These are phyloP conservation scores for Oikopleura albicans DNA, from an alignment of 23 tunicate species.

Conservation along the genomic window DNA sequence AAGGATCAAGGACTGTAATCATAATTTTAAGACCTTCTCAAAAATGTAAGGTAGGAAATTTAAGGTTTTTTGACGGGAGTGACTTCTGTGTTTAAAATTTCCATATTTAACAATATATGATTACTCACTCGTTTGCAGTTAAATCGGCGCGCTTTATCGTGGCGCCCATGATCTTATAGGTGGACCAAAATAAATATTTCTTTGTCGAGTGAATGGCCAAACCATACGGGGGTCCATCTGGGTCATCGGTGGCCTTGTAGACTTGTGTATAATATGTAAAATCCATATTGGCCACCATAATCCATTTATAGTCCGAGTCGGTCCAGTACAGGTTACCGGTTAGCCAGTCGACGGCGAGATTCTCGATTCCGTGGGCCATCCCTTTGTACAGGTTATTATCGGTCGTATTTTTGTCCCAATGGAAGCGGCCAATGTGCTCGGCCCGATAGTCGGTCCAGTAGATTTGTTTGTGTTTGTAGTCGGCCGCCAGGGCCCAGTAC, in stretches of 20 bases:
- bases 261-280: constrained; percentile 28
- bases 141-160: neutral
- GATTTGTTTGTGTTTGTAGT: constrained; percentile 19
- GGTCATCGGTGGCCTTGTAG: constrained; percentile 29
- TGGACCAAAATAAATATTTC: constrained; percentile 23
- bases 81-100: no score
- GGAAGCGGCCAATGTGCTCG: neutral
- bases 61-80: no score
- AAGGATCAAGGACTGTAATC: no score
- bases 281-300: constrained; percentile 42
- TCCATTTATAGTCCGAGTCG: constrained; percentile 55
- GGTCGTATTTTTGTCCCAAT: neutral
- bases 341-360: constrained; percentile 49
- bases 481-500: constrained; percentile 62
- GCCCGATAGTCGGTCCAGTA: constrained; percentile 12
- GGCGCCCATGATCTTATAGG: constrained; percentile 11
- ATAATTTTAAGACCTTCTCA: no score
- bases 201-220: constrained; percentile 47
- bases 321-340: constrained; percentile 71
- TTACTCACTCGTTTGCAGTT: neutral
- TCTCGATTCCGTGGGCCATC: constrained; percentile 54
- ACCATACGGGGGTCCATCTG: constrained; percentile 27
- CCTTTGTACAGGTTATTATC: constrained; percentile 20
- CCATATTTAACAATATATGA: no score
- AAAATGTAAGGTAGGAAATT: no score